Percentiles rank a stretch among this genome's conserved stretches.
phyloP scores from a whole-genome alignment of 1,140 invertebrate genomes.

The Megathymus violae region DNA sequence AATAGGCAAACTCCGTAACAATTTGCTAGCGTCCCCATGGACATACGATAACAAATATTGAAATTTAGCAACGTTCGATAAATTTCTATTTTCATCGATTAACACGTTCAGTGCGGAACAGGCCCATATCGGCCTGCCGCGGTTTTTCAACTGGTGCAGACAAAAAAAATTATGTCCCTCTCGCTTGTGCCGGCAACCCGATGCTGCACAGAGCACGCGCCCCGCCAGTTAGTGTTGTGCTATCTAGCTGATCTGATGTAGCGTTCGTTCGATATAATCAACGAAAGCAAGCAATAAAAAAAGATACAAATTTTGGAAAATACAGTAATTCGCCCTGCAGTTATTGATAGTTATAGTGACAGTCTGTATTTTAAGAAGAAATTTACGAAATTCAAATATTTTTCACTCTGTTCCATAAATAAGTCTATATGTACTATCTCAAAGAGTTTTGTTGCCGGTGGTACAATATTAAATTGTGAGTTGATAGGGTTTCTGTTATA shows the following conservation, averaged over 20 bases:
- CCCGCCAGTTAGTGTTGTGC: conserved; percentile 33
- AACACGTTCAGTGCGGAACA: too few species aligned
- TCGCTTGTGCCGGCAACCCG: conserved; percentile 15
- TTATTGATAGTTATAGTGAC: too few species aligned
- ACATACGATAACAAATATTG: neutral
- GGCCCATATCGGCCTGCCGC: too few species aligned
- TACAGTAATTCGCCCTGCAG: neutral
- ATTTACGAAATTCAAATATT: too few species aligned
- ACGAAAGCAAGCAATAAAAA: conserved; percentile 6
- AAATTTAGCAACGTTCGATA: neutral
- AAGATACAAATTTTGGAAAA: too few species aligned
- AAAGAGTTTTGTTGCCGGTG: too few species aligned
- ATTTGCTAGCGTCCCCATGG: neutral
- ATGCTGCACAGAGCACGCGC: conserved; percentile 33
- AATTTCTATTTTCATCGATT: neutral
- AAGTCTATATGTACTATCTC: too few species aligned
- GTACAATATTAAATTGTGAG: too few species aligned
- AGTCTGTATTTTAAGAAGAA: too few species aligned
- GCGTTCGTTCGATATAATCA: conserved; percentile 18
- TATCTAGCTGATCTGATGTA: conserved; percentile 28
- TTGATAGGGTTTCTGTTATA: conserved; percentile 36
- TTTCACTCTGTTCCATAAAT: too few species aligned
- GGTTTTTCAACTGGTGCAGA: too few species aligned
- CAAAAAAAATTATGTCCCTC: neutral
- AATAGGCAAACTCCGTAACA: neutral